Evolutionary conservation across 2,113 vertebrate genomes (phyloP).

Genomic region (Actenoides lindsayi): DNA sequence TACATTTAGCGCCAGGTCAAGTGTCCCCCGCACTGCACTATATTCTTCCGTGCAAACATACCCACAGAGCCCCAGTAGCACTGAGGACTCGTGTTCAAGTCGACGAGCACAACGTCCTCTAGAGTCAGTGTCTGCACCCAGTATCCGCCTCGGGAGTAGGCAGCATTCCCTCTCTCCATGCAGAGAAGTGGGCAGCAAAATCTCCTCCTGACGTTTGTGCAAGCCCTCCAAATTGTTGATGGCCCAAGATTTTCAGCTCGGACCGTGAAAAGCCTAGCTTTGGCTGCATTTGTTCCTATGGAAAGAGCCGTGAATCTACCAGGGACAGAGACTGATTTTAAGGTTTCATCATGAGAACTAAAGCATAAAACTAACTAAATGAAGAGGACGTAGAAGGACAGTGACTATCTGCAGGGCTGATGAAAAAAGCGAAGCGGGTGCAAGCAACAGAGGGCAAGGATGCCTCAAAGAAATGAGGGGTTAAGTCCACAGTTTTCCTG

Average conservation of each 20-base stretch:
- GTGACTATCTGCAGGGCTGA: neutral
- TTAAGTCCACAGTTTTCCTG: neutral
- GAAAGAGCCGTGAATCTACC: neutral
- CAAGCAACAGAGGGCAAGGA: neutral
- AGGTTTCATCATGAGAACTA: neutral
- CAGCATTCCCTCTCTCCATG: neutral
- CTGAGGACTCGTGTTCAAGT: neutral
- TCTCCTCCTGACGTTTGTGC: neutral
- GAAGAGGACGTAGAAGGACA: neutral
- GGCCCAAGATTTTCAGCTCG: neutral
- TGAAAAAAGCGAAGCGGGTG: slow-evolving; percentile 1
- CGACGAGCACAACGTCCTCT: neutral
- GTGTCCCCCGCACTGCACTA: neutral
- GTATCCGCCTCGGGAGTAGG: neutral
- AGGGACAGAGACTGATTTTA: neutral
- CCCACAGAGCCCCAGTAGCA: neutral
- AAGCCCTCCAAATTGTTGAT: neutral
- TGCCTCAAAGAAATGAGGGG: neutral
- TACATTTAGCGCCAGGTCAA: neutral
- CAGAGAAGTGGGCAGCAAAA: neutral
- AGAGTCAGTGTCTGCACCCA: neutral
- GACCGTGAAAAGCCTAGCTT: neutral
- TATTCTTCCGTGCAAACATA: neutral
- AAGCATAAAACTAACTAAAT: neutral
- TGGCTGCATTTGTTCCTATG: neutral